Conservation (phyloP, 2,797 vertebrate species). For the Poeciliopsis gracilis region DNA sequence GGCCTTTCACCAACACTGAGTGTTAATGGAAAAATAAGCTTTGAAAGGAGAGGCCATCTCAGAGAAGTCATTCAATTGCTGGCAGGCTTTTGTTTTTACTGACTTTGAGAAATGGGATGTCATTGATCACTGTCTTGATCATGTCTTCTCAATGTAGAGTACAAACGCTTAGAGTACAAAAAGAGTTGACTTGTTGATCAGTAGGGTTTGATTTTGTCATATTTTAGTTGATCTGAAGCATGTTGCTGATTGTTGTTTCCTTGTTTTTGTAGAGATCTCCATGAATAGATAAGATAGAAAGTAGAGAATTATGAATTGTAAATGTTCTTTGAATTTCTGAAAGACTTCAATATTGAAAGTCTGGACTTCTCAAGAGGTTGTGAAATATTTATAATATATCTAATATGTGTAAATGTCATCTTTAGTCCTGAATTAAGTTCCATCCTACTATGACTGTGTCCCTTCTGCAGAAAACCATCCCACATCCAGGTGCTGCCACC, state of each 20-base stretch:
- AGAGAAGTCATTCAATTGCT: conserved; percentile 47
- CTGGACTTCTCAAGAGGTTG: neutral
- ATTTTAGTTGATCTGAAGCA: conserved; percentile 4
- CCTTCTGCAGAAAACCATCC: neutral
- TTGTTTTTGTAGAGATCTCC: neutral
- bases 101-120: conserved; percentile 40
- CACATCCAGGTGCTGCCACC: neutral
- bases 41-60: conserved; percentile 34
- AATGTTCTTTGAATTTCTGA: neutral
- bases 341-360: neutral
- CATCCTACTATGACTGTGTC: neutral
- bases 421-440: neutral
- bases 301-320: neutral
- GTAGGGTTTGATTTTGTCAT: conserved; percentile 4
- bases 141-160: conserved; percentile 33
- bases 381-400: too few relatives aligned
- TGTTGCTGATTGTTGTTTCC: neutral
- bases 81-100: conserved; percentile 42
- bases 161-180: too few relatives aligned
- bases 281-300: neutral
- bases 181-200: conserved; percentile 34
- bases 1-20: conserved; percentile 47
- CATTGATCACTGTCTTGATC: conserved; percentile 42
- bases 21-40: conserved; percentile 64
- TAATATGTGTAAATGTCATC: too few relatives aligned